Evolutionary conservation across 2,113 vertebrate genomes (phyloP).

Genomic region (Lates calcarifer): DNA sequence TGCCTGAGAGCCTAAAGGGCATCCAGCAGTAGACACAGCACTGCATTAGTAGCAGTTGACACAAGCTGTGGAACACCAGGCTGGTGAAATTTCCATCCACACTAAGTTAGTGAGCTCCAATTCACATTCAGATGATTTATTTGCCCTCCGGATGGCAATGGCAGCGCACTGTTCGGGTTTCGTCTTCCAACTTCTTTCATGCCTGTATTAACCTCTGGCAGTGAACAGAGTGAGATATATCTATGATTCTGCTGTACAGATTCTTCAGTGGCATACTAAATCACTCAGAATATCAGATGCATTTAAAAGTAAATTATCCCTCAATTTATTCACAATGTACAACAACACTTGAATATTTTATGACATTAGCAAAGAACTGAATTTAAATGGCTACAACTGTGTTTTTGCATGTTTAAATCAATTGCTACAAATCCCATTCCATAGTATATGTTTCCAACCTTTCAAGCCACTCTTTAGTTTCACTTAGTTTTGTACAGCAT

Average conservation of each 20-base stretch:
- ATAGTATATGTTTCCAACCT: too few relatives aligned
- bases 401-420: not conserved
- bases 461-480: too few relatives aligned
- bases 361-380: not conserved
- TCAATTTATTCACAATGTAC: not conserved
- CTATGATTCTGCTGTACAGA: conserved; percentile 6
- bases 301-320: not conserved
- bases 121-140: conserved; percentile 32
- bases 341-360: not conserved
- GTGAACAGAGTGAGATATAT: not conserved
- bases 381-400: not conserved
- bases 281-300: conserved; percentile 9
- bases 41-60: not conserved
- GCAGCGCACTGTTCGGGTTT: not conserved
- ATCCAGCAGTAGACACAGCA: not conserved
- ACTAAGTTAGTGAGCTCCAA: conserved; percentile 6
- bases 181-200: conserved; percentile 29
- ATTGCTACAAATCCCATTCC: not conserved
- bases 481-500: too few relatives aligned
- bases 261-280: not conserved
- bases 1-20: not conserved
- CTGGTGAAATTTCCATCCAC: conserved; percentile 15
- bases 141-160: conserved; percentile 6
- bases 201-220: conserved; percentile 10
- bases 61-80: not conserved